phyloP scores from a whole-genome alignment of 2,797 vertebrate genomes.

The Enoplosus armatus region DNA sequence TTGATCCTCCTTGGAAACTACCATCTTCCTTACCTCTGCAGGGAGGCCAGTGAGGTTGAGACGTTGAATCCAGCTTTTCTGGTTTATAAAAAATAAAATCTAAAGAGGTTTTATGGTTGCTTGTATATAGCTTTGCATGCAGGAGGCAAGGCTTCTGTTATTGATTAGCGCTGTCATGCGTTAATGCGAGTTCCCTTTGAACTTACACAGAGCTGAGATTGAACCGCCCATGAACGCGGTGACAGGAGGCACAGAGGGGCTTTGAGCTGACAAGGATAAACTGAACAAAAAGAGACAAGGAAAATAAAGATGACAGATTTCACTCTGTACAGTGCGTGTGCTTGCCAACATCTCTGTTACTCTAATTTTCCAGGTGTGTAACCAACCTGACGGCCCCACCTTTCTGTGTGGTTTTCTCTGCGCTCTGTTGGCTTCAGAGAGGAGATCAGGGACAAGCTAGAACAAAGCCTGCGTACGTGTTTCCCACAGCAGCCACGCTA shows the following conservation, averaged over 20 bases:
- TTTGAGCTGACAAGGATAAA: constrained; percentile 6
- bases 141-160: constrained; percentile 16
- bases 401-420: constrained; percentile 36
- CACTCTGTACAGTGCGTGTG: not conserved
- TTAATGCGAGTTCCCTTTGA: constrained; percentile 32
- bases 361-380: constrained; percentile 56
- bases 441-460: constrained; percentile 60
- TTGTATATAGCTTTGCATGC: constrained; percentile 25
- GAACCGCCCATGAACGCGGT: constrained; percentile 4
- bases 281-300: constrained; percentile 1
- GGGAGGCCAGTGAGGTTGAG: not conserved
- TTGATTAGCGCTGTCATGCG: constrained; percentile 39
- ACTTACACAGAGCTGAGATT: not conserved
- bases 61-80: not conserved
- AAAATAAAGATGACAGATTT: constrained; percentile 15
- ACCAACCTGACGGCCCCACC: constrained; percentile 34
- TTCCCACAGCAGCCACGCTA: constrained; percentile 62
- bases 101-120: constrained; percentile 5
- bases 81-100: constrained; percentile 21
- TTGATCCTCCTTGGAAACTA: not conserved
- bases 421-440: constrained; percentile 15
- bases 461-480: constrained; percentile 68
- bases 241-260: not conserved
- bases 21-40: not conserved
- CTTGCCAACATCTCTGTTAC: constrained; percentile 16